Conservation (phyloP, 2,797 vertebrate genomes). For the Gallirallus australis region DNA sequence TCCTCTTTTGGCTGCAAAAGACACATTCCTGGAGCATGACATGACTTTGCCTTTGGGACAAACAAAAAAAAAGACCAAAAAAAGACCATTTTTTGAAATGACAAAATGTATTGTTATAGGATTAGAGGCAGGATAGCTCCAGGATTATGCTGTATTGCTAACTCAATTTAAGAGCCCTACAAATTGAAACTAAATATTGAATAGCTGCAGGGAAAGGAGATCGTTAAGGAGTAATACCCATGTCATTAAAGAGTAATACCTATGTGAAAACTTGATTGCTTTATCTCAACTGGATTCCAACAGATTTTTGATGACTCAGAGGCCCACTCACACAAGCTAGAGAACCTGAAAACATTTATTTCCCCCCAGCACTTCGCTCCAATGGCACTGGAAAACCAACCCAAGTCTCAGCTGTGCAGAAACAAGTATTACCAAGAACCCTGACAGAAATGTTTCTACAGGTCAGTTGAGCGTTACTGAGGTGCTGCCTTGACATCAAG, state of each 20-base stretch:
- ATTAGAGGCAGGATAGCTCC: constrained; percentile 59
- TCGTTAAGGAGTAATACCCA: background rate
- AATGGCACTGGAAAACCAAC: background rate
- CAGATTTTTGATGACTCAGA: background rate
- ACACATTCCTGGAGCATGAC: constrained; percentile 72
- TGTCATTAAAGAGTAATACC: background rate
- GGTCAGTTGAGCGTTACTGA: background rate
- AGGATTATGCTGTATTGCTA: constrained; percentile 50
- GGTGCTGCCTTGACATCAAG: background rate
- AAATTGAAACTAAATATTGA: constrained; percentile 57
- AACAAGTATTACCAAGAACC: background rate
- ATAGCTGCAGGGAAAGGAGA: background rate
- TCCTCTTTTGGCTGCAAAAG: constrained; percentile 69
- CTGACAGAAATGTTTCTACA: background rate
- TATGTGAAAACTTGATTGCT: constrained; percentile 42
- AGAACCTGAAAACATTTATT: background rate
- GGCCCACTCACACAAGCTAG: background rate
- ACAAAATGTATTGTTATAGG: constrained; percentile 76
- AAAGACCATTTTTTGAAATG: constrained; percentile 61
- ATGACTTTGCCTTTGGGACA: constrained; percentile 64
- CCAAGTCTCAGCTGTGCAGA: background rate
- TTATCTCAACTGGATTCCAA: constrained; percentile 3
- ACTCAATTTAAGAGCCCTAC: constrained; percentile 36
- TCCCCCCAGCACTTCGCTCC: background rate
- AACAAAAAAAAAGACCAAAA: constrained; percentile 40